Conservation (phyloP, 2,888 invertebrate genomes). For the Ypsolopha scabrella region DNA sequence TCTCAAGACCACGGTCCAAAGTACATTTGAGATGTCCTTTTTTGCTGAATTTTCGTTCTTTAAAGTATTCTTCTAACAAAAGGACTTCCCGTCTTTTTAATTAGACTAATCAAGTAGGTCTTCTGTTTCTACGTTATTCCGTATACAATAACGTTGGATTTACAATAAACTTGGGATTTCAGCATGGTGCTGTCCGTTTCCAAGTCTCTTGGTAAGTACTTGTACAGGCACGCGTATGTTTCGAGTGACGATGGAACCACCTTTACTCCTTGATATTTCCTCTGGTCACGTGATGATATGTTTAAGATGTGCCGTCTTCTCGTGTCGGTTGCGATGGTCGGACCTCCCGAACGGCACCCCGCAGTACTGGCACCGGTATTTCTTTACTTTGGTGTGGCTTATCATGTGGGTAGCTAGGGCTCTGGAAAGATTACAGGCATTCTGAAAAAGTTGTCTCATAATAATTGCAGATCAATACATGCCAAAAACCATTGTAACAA, state of each 20-base stretch:
- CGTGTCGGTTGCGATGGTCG: slow-evolving; percentile 53
- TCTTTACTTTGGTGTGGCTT: slow-evolving; percentile 48
- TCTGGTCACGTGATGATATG: slow-evolving; percentile 9
- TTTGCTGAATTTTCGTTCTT: too few relatives aligned
- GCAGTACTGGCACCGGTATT: slow-evolving; percentile 50
- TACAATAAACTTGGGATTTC: background rate
- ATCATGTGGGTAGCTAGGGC: slow-evolving; percentile 43
- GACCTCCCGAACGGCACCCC: slow-evolving; percentile 46
- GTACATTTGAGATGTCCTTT: too few relatives aligned
- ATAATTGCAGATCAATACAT: too few relatives aligned
- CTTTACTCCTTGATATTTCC: background rate
- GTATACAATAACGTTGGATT: too few relatives aligned
- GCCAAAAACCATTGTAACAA: too few relatives aligned
- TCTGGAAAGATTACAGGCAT: slow-evolving; percentile 17
- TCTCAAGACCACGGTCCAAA: too few relatives aligned
- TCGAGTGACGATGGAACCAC: background rate
- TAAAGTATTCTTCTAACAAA: too few relatives aligned
- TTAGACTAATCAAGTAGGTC: too few relatives aligned
- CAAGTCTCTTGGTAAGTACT: background rate
- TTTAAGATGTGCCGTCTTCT: slow-evolving; percentile 46
- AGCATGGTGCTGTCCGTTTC: background rate
- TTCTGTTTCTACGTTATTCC: too few relatives aligned
- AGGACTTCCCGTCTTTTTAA: too few relatives aligned
- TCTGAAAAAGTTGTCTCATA: background rate
- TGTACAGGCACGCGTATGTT: background rate